A percentile compares a stretch with the other conserved stretches of the same genome.
phyloP scores from a whole-genome alignment of 2,113 vertebrate genomes.

The Alligator mississippiensis region DNA sequence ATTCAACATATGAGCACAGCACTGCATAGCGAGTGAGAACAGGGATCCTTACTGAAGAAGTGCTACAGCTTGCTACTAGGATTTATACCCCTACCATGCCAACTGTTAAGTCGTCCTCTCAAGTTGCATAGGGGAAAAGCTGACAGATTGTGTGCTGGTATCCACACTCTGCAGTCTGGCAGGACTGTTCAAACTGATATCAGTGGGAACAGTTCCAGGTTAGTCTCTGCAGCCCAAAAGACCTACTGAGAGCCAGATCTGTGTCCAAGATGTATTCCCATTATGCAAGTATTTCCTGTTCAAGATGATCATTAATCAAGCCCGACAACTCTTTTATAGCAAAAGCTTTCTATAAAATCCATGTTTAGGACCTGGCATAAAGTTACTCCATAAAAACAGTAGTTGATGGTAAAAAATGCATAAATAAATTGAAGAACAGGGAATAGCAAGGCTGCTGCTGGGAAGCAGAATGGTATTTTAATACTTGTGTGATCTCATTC shows the following conservation, averaged over 20 bases:
- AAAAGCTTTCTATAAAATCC: slow-evolving; percentile 51
- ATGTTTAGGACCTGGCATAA: slow-evolving; percentile 48
- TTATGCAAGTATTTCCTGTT: slow-evolving; percentile 62
- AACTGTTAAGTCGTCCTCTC: neutral
- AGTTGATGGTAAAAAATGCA: neutral
- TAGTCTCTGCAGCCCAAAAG: slow-evolving; percentile 38
- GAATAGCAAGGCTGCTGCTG: slow-evolving; percentile 5
- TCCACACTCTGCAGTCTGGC: neutral
- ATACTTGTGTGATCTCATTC: slow-evolving; percentile 3
- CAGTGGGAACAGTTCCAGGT: slow-evolving; percentile 10
- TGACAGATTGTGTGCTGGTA: slow-evolving; percentile 11
- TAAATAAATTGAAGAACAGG: neutral
- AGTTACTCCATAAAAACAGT: slow-evolving; percentile 10
- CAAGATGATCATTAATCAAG: slow-evolving; percentile 46
- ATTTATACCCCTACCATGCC: neutral
- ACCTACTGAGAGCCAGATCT: slow-evolving; percentile 51
- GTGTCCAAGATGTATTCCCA: slow-evolving; percentile 43
- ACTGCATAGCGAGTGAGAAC: neutral
- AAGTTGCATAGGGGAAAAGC: slow-evolving; percentile 2
- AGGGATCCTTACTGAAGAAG: neutral
- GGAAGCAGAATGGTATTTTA: slow-evolving; percentile 7
- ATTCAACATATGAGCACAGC: accelerated
- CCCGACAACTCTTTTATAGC: slow-evolving; percentile 37
- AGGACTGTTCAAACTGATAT: slow-evolving; percentile 12
- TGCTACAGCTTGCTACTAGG: accelerated